These are phyloP conservation scores for Julus scandinavius DNA, from an alignment of 2,888 invertebrate species.

Conservation along the genomic window DNA sequence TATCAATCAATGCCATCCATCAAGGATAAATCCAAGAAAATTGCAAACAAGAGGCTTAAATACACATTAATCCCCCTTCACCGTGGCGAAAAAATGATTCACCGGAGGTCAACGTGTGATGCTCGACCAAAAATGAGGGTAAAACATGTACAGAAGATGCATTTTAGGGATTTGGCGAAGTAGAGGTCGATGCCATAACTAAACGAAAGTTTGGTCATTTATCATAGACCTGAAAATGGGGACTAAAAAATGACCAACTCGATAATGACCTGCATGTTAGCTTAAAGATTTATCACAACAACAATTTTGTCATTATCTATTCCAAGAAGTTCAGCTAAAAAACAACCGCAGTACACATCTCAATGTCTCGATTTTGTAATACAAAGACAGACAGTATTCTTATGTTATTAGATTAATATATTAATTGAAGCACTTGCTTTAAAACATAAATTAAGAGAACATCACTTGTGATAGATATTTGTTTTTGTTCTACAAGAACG, in stretches of 20 bases:
- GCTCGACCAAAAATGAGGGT: neutral
- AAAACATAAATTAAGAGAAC: too few species aligned
- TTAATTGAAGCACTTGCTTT: too few species aligned
- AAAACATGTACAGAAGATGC: neutral
- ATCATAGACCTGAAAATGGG: neutral
- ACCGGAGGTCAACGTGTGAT: neutral
- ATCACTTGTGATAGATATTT: too few species aligned
- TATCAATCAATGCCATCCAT: conserved; percentile 42
- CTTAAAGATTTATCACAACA: too few species aligned
- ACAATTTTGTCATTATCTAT: too few species aligned
- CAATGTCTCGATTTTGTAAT: too few species aligned
- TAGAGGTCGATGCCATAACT: neutral
- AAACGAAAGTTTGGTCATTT: neutral
- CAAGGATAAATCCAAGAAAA: conserved; percentile 34
- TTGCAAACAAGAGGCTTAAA: conserved; percentile 29
- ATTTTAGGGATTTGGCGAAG: neutral
- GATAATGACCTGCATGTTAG: too few species aligned
- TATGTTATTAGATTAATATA: too few species aligned
- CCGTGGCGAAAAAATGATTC: neutral
- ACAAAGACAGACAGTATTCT: too few species aligned
- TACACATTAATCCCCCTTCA: conserved; percentile 37
- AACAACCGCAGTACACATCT: too few species aligned
- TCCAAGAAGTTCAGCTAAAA: too few species aligned
- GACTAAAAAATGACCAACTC: neutral
- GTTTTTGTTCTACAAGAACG: too few species aligned